Percentiles rank a stretch among this genome's conserved stretches.
Evolutionary conservation across 2,888 invertebrate species (phyloP).

Genomic region (Drosophila neotestacea): DNA sequence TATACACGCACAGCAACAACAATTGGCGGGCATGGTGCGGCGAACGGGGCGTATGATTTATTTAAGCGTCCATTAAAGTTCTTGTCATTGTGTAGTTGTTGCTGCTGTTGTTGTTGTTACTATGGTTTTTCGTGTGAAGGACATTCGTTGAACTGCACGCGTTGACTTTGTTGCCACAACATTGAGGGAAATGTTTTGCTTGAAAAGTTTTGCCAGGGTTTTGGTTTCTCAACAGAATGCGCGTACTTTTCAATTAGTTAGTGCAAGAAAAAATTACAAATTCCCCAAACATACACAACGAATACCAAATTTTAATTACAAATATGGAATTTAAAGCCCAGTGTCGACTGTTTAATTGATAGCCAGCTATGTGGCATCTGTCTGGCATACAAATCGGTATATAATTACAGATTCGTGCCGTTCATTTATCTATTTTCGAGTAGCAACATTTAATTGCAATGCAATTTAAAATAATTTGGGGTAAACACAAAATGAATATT

Average conservation of each 20-base stretch:
- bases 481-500: conserved; percentile 3
- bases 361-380: conserved; percentile 10
- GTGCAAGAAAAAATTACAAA: not conserved
- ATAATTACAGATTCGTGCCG: conserved; percentile 31
- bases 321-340: conserved; percentile 30
- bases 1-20: conserved; percentile 11
- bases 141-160: conserved; percentile 67
- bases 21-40: conserved; percentile 39
- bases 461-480: conserved; percentile 17
- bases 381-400: conserved; percentile 5
- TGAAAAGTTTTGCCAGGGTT: conserved; percentile 17
- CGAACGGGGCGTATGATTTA: conserved; percentile 73
- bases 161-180: conserved; percentile 37
- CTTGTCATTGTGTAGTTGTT: conserved; percentile 53
- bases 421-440: conserved; percentile 10
- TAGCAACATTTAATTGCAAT: conserved; percentile 24
- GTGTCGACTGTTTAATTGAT: conserved; percentile 6
- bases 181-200: conserved; percentile 19
- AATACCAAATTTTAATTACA: conserved; percentile 11
- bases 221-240: conserved; percentile 5
- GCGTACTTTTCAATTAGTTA: conserved; percentile 55
- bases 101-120: conserved; percentile 27
- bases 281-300: not conserved
- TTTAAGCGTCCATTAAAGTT: conserved; percentile 75
- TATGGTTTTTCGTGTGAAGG: conserved; percentile 53